These are phyloP conservation scores for Eupleurogrammus muticus DNA, from an alignment of 2,797 vertebrate genomes.

Conservation along the genomic window DNA sequence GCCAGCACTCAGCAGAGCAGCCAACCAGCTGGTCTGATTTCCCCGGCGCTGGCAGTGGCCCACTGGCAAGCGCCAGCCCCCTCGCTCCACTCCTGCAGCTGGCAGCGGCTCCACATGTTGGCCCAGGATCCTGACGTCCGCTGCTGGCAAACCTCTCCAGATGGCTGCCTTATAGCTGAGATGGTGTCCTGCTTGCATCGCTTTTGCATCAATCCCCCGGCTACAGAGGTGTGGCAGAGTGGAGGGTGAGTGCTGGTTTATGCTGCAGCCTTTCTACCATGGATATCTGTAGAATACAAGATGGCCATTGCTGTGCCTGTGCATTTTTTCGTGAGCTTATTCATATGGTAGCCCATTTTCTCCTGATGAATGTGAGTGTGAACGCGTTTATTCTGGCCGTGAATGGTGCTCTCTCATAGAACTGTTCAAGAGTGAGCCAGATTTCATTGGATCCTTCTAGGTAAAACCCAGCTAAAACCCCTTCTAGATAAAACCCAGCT, in stretches of 20 bases:
- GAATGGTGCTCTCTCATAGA: no score
- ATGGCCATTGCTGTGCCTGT: no score
- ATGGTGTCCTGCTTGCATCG: conserved; percentile 62
- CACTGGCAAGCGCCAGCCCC: conserved; percentile 39
- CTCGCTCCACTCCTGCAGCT: conserved; percentile 52
- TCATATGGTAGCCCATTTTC: no score
- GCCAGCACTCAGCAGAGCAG: conserved; percentile 52
- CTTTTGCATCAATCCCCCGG: conserved; percentile 51
- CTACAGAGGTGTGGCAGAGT: conserved; percentile 27
- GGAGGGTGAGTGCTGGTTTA: conserved; percentile 19
- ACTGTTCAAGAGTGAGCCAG: no score
- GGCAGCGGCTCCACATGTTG: conserved; percentile 57
- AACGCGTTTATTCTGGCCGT: no score
- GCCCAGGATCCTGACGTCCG: conserved; percentile 58
- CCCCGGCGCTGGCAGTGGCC: conserved; percentile 56
- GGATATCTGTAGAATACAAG: no score
- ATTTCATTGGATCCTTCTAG: no score
- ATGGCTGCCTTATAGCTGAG: conserved; percentile 61
- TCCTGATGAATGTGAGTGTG: no score
- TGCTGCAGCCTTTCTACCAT: conserved; percentile 26
- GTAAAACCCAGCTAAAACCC: no score
- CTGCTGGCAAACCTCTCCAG: conserved; percentile 68
- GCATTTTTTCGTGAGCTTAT: no score
- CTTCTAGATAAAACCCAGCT: no score
- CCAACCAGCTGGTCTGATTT: conserved; percentile 65